phyloP scores from a whole-genome alignment of 2,888 invertebrate species.

The Sialis fuliginosa region DNA sequence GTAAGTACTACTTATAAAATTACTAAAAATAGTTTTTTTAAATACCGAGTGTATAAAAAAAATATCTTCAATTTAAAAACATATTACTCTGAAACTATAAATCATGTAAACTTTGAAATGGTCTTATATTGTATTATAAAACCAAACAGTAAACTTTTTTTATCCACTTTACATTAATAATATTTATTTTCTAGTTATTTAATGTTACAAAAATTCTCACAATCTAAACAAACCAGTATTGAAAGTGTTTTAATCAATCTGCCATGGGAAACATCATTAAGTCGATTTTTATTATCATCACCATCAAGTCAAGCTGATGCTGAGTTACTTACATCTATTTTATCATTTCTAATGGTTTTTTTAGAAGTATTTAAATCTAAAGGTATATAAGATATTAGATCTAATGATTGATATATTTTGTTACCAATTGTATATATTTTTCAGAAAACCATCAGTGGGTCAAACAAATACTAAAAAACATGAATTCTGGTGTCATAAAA shows the following conservation, averaged over 20 bases:
- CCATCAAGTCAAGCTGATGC: slow-evolving; percentile 47
- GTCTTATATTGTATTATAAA: no score
- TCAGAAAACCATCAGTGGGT: slow-evolving; percentile 19
- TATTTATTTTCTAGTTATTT: neutral
- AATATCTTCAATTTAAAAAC: no score
- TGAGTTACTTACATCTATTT: slow-evolving; percentile 32
- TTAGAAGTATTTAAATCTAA: slow-evolving; percentile 15
- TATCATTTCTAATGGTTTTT: slow-evolving; percentile 22
- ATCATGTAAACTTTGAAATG: no score
- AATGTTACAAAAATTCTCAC: neutral
- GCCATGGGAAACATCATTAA: slow-evolving; percentile 43
- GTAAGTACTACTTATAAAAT: slow-evolving; percentile 21
- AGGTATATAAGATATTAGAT: slow-evolving; percentile 16
- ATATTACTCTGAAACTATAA: no score
- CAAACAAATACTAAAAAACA: slow-evolving; percentile 17
- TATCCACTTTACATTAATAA: neutral
- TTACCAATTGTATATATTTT: slow-evolving; percentile 5
- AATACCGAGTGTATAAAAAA: no score
- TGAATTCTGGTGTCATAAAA: slow-evolving; percentile 16
- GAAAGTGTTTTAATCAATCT: slow-evolving; percentile 20
- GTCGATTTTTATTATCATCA: slow-evolving; percentile 39
- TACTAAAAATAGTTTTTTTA: no score
- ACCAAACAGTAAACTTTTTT: no score
- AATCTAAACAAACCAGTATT: neutral
- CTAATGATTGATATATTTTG: slow-evolving; percentile 11